phyloP scores from a whole-genome alignment of 2,888 invertebrate species.

The Lochmaea crataegi region DNA sequence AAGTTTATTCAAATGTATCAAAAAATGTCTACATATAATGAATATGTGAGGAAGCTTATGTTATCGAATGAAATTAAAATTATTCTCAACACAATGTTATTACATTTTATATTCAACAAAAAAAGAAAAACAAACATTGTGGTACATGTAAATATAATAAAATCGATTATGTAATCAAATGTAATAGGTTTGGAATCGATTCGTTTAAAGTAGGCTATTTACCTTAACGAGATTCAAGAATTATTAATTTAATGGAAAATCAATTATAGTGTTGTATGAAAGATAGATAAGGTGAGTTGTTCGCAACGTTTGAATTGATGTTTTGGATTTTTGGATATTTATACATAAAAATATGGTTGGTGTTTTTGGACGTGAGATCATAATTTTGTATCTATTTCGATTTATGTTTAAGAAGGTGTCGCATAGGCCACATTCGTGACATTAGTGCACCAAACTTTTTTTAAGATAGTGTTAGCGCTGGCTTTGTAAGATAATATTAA shows the following conservation, averaged over 20 bases:
- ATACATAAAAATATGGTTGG: too few relatives aligned
- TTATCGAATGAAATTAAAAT: background rate
- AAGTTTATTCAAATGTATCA: background rate
- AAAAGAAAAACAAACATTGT: background rate
- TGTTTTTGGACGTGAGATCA: too few relatives aligned
- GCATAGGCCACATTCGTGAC: too few relatives aligned
- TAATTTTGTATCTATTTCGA: too few relatives aligned
- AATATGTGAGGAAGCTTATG: background rate
- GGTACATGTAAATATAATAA: background rate
- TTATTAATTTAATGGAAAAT: background rate
- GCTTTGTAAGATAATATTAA: too few relatives aligned
- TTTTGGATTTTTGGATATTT: too few relatives aligned
- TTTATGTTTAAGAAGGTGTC: too few relatives aligned
- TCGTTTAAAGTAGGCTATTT: background rate
- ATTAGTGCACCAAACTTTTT: too few relatives aligned
- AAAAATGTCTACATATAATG: background rate
- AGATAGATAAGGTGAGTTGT: background rate
- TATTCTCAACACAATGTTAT: background rate
- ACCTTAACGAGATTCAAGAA: background rate
- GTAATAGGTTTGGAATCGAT: constrained; percentile 14
- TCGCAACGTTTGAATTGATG: background rate
- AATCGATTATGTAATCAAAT: constrained; percentile 19
- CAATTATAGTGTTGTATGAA: background rate
- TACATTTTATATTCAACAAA: background rate
- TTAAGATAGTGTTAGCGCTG: too few relatives aligned